These are phyloP conservation scores for Drosophila orena DNA, from an alignment of 1,140 invertebrate genomes.

Conservation along the genomic window DNA sequence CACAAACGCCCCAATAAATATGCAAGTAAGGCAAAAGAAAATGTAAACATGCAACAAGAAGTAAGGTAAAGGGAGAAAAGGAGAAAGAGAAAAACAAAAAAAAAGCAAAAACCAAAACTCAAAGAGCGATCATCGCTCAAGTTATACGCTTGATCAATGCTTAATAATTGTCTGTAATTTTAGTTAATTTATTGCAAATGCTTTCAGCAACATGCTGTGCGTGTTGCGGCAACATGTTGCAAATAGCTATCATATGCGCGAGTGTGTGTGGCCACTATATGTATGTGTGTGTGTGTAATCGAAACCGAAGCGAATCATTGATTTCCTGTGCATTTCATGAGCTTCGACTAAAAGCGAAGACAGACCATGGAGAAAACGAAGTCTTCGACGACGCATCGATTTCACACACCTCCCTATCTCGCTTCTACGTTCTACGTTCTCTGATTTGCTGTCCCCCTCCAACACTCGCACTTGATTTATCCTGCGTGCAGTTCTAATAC, in stretches of 20 bases:
- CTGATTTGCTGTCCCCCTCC: neutral
- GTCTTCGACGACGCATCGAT: constrained; percentile 69
- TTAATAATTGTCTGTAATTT: constrained; percentile 83
- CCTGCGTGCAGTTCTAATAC: constrained; percentile 26
- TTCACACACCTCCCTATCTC: constrained; percentile 58
- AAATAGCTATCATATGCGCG: constrained; percentile 23
- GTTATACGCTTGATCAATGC: constrained; percentile 66
- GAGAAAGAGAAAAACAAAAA: neutral
- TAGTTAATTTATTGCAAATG: constrained; percentile 81
- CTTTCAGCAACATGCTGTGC: constrained; percentile 79
- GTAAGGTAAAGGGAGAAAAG: constrained; percentile 4
- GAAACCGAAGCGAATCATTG: constrained; percentile 82
- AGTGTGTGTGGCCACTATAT: constrained; percentile 16
- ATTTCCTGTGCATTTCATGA: constrained; percentile 83
- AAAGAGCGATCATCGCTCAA: constrained; percentile 45
- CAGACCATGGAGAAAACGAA: constrained; percentile 37
- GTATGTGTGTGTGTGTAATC: constrained; percentile 69
- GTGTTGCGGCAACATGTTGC: constrained; percentile 74
- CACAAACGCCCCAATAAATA: constrained; percentile 82
- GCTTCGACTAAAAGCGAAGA: constrained; percentile 73
- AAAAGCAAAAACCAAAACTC: constrained; percentile 1
- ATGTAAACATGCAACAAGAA: constrained; percentile 26
- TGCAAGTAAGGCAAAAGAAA: constrained; percentile 51
- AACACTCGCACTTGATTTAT: constrained; percentile 1
- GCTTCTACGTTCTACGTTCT: neutral